These are phyloP conservation scores for Pardosa pseudoannulata DNA, from an alignment of 2,888 invertebrate species.

Conservation along the genomic window DNA sequence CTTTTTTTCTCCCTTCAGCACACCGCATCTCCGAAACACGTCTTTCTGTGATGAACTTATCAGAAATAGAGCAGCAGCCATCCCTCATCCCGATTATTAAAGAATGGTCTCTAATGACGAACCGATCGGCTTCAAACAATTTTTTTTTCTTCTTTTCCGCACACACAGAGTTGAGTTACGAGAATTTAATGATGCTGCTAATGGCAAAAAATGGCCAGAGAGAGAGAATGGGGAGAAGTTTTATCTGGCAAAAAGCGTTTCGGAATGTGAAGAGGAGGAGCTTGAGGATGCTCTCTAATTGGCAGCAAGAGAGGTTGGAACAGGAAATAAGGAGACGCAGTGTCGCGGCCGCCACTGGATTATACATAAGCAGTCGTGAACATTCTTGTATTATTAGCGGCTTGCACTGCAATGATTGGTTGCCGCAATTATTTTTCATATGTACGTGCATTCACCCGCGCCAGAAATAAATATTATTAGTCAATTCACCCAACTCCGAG, in stretches of 20 bases:
- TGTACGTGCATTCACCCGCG: no score
- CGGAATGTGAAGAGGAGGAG: slow-evolving; percentile 20
- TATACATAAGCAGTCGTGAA: slow-evolving; percentile 56
- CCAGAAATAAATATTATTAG: no score
- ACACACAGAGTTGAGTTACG: slow-evolving; percentile 57
- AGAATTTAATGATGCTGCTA: slow-evolving; percentile 61
- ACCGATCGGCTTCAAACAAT: not conserved
- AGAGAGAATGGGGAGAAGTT: not conserved
- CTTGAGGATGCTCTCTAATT: slow-evolving; percentile 38
- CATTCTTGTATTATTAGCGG: slow-evolving; percentile 1
- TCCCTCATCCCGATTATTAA: no score
- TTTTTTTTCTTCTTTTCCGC: no score
- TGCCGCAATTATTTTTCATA: not conserved
- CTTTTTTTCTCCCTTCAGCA: no score
- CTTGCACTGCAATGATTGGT: not conserved
- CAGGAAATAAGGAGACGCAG: slow-evolving; percentile 57
- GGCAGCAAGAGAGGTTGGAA: slow-evolving; percentile 41
- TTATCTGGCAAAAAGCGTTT: slow-evolving; percentile 8
- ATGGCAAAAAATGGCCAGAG: slow-evolving; percentile 14
- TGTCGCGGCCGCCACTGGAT: slow-evolving; percentile 56
- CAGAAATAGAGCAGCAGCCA: no score
- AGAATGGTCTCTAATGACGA: not conserved
- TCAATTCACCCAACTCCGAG: no score
- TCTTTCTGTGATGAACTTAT: no score
- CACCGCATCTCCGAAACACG: no score